These are phyloP conservation scores for Trichopria drosophilae DNA, from an alignment of 2,888 invertebrate genomes.

Conservation along the genomic window DNA sequence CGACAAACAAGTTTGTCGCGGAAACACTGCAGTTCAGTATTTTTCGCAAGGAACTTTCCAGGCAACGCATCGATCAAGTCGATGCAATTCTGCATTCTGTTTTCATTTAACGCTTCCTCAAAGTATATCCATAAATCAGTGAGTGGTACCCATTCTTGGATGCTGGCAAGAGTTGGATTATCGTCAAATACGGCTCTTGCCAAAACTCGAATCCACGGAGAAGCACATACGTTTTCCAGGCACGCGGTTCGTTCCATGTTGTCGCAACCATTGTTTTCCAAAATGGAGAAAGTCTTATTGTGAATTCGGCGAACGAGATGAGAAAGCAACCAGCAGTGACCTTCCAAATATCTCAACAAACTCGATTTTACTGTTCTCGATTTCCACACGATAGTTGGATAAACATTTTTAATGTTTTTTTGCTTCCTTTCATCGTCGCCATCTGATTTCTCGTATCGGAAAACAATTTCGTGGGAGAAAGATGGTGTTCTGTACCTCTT, in stretches of 20 bases:
- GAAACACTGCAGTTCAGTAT: conserved; percentile 62
- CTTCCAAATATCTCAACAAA: conserved; percentile 66
- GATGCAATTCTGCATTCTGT: conserved; percentile 56
- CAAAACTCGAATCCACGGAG: conserved; percentile 60
- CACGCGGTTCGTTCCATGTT: conserved; percentile 62
- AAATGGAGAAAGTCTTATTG: conserved; percentile 60
- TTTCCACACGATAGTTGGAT: conserved; percentile 39
- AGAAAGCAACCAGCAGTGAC: conserved; percentile 71
- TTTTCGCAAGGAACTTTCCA: conserved; percentile 61
- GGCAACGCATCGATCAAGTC: conserved; percentile 64
- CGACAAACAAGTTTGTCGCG: conserved; percentile 66
- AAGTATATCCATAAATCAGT: conserved; percentile 62
- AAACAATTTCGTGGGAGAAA: conserved; percentile 40
- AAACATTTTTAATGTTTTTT: conserved; percentile 13
- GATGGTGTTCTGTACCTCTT: conserved; percentile 31
- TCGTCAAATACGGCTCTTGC: conserved; percentile 61
- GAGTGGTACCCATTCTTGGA: conserved; percentile 63
- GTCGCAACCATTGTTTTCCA: conserved; percentile 63
- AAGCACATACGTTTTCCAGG: conserved; percentile 65
- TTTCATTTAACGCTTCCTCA: conserved; percentile 58
- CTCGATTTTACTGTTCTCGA: conserved; percentile 57
- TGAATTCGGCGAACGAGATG: conserved; percentile 70
- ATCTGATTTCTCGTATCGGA: conserved; percentile 36
- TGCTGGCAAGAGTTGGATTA: conserved; percentile 65
- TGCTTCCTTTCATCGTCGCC: conserved; percentile 15